Base-by-base conservation (phyloP, 2,113 vertebrate genomes). In the Phrynosoma platyrhinos region DNA sequence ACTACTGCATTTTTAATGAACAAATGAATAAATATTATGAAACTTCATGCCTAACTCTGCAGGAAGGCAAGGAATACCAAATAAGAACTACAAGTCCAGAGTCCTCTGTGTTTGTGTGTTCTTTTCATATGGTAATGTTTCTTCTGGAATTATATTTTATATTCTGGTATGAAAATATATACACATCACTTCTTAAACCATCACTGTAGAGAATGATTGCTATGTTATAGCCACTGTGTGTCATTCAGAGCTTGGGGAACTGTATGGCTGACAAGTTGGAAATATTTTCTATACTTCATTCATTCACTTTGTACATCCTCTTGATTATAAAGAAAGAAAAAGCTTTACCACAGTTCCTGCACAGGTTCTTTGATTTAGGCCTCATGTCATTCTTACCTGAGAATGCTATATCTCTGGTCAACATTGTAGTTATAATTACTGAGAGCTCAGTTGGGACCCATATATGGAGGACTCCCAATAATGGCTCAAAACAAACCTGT, bases 131-230 rank as follows among this genome's bases (percentile, higher is more conserved):
- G 30, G 36, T n/a, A n/a, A 78, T 52, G 21, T 8, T 40, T 69
- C 20, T 14, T 78, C 75, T 14, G 27, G 40, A 6, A 79, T 86
- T 79, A 25, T 25, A 69, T 68, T 23, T 32, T 58, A 42, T 76
- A 85, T 85, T 85, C 36, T 66, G 74, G 78, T 47, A 47, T 66
- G 62, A 85, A 85, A 66, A 85, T 66, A 52, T 64, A 66, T 78
- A 20, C 2, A 20, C 9, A n/a, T 13, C 27, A n/a, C 36, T 66
- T 77, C 58, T 66, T 77, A 66, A 66, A 42, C 40, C 21, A 30
- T 32, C 42, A 64, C 23, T 42, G 84, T 20, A 55, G 36, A 21
- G 55, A 32, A 36, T 76, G 36, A 30, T 77, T 77, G 64, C 20
- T 55, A 64, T 75, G 27, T 64, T 85, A 21, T 27, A 42, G 40